Base-by-base conservation (phyloP, 2,888 invertebrate genomes). In the Hartigia nigra region DNA sequence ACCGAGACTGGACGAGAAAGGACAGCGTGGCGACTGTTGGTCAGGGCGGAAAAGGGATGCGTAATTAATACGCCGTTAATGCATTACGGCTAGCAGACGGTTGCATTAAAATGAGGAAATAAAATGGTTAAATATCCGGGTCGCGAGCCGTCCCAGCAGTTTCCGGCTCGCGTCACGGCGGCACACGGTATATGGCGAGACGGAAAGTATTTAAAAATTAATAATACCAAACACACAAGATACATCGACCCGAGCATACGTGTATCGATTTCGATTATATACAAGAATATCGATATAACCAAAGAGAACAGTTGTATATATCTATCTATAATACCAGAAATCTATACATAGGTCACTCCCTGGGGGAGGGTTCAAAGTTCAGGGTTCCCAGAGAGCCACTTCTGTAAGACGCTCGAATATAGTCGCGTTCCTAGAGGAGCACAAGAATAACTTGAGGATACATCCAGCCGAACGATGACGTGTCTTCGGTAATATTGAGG, bases 1-100 rank as follows among this genome's bases (percentile, higher is more conserved):
- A 23, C 23, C 5, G 39, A 14, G 39, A 39, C 9, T 5, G 39
- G 5, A 2, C 23, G 39, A 36, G 76, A 4, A 76, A 31, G 69
- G 32, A 81, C 74, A 79, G 82, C 80, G 81, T 79, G 75, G 14
- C 5, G 76, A 14, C 5, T 23, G 4, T 14, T 23, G 23, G 39
- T 39, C 39, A 5, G 14, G 39, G 23, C 39, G 37, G 34, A 76
- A 23, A 37, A 70, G 31, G 12, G 37, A 23, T 35, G 12, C 69
- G 82, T 89, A 89, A 90, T 90, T 90, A 88, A 90, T 87, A 89
- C 87, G 86, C 87, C 86, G 87, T 88, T 90, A 88, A 90, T 89
- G 87, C 84, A 86, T 84, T 86, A 86, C 85, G 39, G 39, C 39
- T 39, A 23, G 39, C 39, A 39, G 39, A 39, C 14, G 39, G 39